Evolutionary conservation across 2,113 vertebrate genomes (phyloP).

Genomic region (Cariama cristata): DNA sequence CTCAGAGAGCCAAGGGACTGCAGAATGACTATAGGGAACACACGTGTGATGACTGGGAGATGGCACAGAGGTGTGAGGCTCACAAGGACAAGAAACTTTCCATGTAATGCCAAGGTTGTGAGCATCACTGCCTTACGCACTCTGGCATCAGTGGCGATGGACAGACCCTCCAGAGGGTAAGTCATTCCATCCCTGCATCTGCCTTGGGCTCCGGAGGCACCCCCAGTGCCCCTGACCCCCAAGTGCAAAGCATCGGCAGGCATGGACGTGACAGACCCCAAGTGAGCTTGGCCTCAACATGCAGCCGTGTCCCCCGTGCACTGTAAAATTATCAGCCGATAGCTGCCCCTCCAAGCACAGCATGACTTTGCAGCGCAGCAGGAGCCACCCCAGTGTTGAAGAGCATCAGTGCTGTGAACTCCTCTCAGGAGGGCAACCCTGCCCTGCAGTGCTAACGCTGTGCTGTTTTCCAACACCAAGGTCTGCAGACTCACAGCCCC

Average conservation of each 20-base stretch:
- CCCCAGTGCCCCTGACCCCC: no score
- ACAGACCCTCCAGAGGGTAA: neutral
- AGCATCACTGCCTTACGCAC: neutral
- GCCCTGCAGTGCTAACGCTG: fast-evolving
- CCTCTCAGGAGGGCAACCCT: neutral
- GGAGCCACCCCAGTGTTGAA: neutral
- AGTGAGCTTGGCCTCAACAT: neutral
- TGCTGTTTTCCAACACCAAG: neutral
- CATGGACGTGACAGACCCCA: neutral
- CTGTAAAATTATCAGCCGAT: neutral
- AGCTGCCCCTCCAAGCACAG: neutral
- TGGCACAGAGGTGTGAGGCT: neutral
- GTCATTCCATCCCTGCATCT: neutral
- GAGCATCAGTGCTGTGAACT: neutral
- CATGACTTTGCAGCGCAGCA: fast-evolving
- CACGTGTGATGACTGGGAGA: fast-evolving
- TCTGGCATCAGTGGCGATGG: neutral
- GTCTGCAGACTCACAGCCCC: neutral
- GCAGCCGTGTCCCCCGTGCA: fast-evolving
- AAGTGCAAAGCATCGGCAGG: neutral
- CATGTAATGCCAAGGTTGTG: neutral
- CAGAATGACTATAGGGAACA: neutral
- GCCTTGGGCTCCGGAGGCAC: neutral
- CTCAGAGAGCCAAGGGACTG: neutral
- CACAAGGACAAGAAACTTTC: neutral